phyloP scores from a whole-genome alignment of 2,888 invertebrate genomes.

The Mimachlamys varia region DNA sequence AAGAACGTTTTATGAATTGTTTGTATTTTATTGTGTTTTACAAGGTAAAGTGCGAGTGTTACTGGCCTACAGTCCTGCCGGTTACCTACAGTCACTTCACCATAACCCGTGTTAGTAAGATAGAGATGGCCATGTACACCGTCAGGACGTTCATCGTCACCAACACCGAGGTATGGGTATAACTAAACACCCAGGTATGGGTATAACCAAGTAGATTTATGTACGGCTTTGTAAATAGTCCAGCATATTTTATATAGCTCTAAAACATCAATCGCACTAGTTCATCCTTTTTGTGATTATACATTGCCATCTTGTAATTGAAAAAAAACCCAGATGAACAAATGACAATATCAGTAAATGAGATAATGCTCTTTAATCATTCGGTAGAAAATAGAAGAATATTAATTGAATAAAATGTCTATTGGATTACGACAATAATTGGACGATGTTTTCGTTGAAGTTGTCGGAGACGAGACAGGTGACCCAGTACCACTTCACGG shows the following conservation, averaged over 20 bases:
- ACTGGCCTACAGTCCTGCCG: conserved; percentile 98
- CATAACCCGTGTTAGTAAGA: conserved; percentile 67
- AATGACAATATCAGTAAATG: too few relatives aligned
- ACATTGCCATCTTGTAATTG: too few relatives aligned
- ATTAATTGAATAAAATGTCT: too few relatives aligned
- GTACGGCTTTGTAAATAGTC: too few relatives aligned
- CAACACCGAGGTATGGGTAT: conserved; percentile 50
- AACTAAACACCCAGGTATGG: background rate
- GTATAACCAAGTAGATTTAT: too few relatives aligned
- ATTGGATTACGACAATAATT: background rate
- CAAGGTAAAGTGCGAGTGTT: conserved; percentile 86
- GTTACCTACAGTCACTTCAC: conserved; percentile 96
- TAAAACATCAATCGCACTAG: too few relatives aligned
- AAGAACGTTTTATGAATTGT: too few relatives aligned
- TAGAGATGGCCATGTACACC: conserved; percentile 60
- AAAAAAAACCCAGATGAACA: too few relatives aligned
- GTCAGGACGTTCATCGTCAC: conserved; percentile 57
- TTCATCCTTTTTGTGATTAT: too few relatives aligned
- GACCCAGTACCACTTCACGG: conserved; percentile 76
- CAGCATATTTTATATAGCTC: too few relatives aligned
- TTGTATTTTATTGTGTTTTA: background rate
- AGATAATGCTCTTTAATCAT: too few relatives aligned
- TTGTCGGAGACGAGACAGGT: conserved; percentile 51
- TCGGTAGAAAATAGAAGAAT: too few relatives aligned
- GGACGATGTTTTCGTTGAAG: background rate